These are phyloP conservation scores for Clostera curtula DNA, from an alignment of 2,888 invertebrate species.

Conservation along the genomic window DNA sequence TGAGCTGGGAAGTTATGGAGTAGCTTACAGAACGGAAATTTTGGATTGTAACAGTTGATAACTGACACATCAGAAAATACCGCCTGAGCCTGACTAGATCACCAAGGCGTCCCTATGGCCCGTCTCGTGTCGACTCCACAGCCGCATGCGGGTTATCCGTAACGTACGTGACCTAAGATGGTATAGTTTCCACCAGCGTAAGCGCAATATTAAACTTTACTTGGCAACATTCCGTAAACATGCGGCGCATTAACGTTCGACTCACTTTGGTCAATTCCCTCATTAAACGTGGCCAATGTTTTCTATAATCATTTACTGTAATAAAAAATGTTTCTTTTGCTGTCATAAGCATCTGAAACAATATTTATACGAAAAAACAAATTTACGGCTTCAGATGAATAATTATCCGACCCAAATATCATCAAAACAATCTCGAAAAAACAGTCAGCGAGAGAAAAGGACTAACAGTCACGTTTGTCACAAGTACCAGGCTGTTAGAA, in stretches of 20 bases:
- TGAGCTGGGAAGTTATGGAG: no score
- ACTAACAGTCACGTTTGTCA: slow-evolving; percentile 32
- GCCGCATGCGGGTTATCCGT: slow-evolving; percentile 13
- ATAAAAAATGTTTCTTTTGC: background rate
- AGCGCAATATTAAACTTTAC: slow-evolving; percentile 30
- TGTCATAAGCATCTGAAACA: background rate
- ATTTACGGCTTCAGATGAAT: background rate
- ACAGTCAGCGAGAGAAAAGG: slow-evolving; percentile 29
- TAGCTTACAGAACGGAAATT: no score
- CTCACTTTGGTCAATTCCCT: slow-evolving; percentile 5
- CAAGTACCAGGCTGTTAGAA: slow-evolving; percentile 59
- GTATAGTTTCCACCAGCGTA: slow-evolving; percentile 17
- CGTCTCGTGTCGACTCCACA: slow-evolving; percentile 5
- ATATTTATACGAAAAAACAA: background rate
- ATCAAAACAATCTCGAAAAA: slow-evolving; percentile 7
- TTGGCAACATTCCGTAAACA: slow-evolving; percentile 36
- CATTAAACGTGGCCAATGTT: slow-evolving; percentile 1
- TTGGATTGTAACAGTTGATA: no score
- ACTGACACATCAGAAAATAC: no score
- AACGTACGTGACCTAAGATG: slow-evolving; percentile 30
- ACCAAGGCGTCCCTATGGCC: background rate
- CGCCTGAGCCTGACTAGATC: no score
- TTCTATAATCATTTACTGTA: background rate
- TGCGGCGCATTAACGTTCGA: slow-evolving; percentile 18
- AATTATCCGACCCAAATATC: background rate